Conservation (phyloP, 2,888 invertebrate species). For the Linnaemya tessellans region DNA sequence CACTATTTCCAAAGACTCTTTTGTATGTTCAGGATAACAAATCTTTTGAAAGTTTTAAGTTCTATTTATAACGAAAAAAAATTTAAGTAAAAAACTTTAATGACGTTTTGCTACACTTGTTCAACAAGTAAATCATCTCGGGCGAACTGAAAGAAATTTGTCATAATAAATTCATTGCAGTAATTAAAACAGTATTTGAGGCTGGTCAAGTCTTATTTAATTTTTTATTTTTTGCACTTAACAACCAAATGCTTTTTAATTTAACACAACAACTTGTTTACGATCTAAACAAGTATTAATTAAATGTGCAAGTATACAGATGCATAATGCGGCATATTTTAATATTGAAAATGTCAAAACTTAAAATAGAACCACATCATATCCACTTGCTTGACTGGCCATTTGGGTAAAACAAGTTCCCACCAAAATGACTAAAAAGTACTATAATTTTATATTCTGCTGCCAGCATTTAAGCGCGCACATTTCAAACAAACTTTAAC, state of each 20-base stretch:
- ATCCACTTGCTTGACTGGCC: slow-evolving; percentile 25
- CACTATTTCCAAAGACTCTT: too few relatives aligned
- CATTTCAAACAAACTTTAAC: slow-evolving; percentile 6
- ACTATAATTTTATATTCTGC: slow-evolving; percentile 22
- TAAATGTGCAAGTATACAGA: neutral
- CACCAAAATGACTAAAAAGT: slow-evolving; percentile 24
- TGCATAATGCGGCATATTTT: slow-evolving; percentile 11
- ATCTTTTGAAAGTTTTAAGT: too few relatives aligned
- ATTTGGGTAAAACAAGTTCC: slow-evolving; percentile 54
- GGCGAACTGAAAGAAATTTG: neutral
- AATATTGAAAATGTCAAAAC: slow-evolving; percentile 46
- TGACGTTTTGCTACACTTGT: neutral
- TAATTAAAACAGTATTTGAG: slow-evolving; percentile 42
- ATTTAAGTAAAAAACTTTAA: neutral
- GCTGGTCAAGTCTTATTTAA: slow-evolving; percentile 55
- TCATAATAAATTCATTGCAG: slow-evolving; percentile 9
- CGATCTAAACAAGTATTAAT: slow-evolving; percentile 25
- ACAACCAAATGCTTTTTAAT: neutral
- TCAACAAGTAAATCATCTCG: neutral
- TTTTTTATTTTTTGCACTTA: neutral
- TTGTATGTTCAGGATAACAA: too few relatives aligned
- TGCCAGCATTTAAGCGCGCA: slow-evolving; percentile 34
- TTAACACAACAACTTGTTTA: slow-evolving; percentile 16
- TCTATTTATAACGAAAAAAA: too few relatives aligned
- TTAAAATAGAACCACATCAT: slow-evolving; percentile 22